Base-by-base conservation (phyloP, 2,797 vertebrate species). In the Alosa sapidissima region DNA sequence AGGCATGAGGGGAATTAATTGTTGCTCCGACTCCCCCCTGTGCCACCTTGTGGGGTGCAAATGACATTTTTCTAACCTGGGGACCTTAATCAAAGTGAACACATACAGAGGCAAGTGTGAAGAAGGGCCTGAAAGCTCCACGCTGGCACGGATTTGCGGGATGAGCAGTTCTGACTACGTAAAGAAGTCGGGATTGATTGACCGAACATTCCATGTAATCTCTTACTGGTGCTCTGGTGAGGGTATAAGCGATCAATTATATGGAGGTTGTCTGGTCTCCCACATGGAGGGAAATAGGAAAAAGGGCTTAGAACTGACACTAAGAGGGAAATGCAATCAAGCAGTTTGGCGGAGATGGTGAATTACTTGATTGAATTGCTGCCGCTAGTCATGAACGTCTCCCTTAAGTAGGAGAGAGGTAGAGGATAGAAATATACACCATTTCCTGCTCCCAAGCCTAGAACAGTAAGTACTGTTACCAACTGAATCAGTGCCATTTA, bases 1-100 rank as follows among this genome's bases (percentile, higher is more conserved):
- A 94, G 91, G 90, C 88, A 91, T 91, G 91, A 89, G 91, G 92
- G 93, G 92, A 92, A 96, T 97, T 97, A 96, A 97, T 96, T 96
- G 93, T 93, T 94, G 91, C 93, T 92, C 92, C 87, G 91, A 88
- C 89, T 93, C 92, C 92, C 93, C 88, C 88, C 47, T 21, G 83
- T 91, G 92, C 92, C 93, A 93, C 89, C 90, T 94, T 92, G 93
- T 94, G 91, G 91, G 93, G 92, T 95, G 91, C 89, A 96, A 96
- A 96, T 96, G 95, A 95, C 94, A 95, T 96, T 97, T 96, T 94
- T 92, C 91, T 96, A 96, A 96, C 96, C 95, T 92, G 84, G 90
- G 88, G 94, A 96, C 96, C 95, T 96, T 95, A 96, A 97, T 97
- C 92, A 96, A 96, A 96, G 41, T 5, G 72, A 78, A 78, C 16